Percentiles rank a stretch among this genome's conserved stretches.
phyloP scores from a whole-genome alignment of 2,888 invertebrate species.

The Tinea pellionella region DNA sequence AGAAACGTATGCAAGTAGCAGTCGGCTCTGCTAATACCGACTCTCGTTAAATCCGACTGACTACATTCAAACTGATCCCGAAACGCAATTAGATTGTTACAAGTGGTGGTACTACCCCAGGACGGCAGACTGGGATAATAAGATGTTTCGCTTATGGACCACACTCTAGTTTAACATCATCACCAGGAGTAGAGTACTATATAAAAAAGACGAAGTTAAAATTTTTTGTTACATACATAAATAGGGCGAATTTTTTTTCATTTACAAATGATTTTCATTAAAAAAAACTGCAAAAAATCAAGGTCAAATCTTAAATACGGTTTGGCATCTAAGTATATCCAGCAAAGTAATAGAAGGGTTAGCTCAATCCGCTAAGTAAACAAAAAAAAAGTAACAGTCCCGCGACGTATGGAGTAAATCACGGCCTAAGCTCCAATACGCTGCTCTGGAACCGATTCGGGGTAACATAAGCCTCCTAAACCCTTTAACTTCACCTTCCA shows the following conservation, averaged over 20 bases:
- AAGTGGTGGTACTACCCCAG: too few relatives aligned
- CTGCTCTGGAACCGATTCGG: conserved; percentile 25
- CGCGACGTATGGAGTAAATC: conserved; percentile 53
- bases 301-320: not conserved
- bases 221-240: too few relatives aligned
- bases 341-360: conserved; percentile 63
- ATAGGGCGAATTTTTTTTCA: not conserved
- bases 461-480: conserved; percentile 43
- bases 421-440: conserved; percentile 57
- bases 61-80: too few relatives aligned
- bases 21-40: too few relatives aligned
- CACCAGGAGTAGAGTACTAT: too few relatives aligned
- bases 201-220: too few relatives aligned
- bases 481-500: conserved; percentile 16
- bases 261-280: not conserved
- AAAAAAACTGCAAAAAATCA: not conserved
- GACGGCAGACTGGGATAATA: too few relatives aligned
- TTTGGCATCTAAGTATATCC: conserved; percentile 20
- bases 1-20: too few relatives aligned
- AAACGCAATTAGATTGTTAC: too few relatives aligned
- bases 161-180: too few relatives aligned
- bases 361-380: conserved; percentile 66
- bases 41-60: too few relatives aligned
- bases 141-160: too few relatives aligned
- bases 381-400: conserved; percentile 52